Evolutionary conservation across 2,797 vertebrate genomes (phyloP).

Genomic region (Cyprinella venusta): DNA sequence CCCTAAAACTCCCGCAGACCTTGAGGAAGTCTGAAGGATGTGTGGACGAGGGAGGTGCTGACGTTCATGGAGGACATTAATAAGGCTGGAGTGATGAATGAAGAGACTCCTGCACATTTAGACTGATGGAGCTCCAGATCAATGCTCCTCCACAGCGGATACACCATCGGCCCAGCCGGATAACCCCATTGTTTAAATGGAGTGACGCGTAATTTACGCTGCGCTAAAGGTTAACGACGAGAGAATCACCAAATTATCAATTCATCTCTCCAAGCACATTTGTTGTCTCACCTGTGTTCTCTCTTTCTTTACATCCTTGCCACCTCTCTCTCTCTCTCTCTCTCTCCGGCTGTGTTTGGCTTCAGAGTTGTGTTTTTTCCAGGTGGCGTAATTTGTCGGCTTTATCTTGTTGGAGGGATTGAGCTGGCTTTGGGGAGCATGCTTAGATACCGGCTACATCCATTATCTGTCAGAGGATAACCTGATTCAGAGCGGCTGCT

Average conservation of each 20-base stretch:
- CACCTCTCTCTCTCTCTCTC: neutral
- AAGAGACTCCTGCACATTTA: conserved; percentile 32
- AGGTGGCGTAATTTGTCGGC: conserved; percentile 61
- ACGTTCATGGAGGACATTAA: conserved; percentile 15
- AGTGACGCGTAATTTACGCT: conserved; percentile 62
- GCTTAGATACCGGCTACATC: conserved; percentile 68
- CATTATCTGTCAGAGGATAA: conserved; percentile 70
- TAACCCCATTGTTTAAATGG: conserved; percentile 64
- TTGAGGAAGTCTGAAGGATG: conserved; percentile 44
- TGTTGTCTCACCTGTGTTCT: conserved; percentile 32
- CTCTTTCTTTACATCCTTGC: conserved; percentile 38
- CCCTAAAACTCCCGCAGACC: conserved; percentile 29
- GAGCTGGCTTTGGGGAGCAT: conserved; percentile 65
- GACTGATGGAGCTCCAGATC: conserved; percentile 25
- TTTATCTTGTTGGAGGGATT: conserved; percentile 66
- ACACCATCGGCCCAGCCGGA: conserved; percentile 59
- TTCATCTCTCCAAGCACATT: conserved; percentile 62
- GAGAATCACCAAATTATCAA: conserved; percentile 63
- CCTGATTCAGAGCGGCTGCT: conserved; percentile 62
- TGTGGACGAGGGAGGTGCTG: neutral
- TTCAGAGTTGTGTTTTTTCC: conserved; percentile 45
- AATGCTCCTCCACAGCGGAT: conserved; percentile 46
- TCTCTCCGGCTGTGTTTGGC: neutral
- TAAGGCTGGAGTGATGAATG: conserved; percentile 34
- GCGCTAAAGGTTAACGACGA: conserved; percentile 66